A percentile compares a stretch with the other conserved stretches of the same genome.
These are phyloP conservation scores for Delphinus delphis DNA, from an alignment of 2,113 vertebrate genomes.

Conservation along the genomic window DNA sequence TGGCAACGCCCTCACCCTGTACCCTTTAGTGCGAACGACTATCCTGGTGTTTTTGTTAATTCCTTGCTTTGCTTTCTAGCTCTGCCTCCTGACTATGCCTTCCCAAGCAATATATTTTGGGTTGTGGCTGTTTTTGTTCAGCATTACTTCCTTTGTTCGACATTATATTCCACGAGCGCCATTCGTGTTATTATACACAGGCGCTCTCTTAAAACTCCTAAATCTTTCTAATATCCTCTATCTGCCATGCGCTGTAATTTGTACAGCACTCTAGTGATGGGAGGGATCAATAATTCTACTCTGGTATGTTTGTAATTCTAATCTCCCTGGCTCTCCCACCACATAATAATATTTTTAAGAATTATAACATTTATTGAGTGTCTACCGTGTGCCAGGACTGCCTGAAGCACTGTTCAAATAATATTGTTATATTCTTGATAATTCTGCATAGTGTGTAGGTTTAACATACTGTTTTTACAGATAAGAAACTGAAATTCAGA, in stretches of 20 bases:
- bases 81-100: neutral
- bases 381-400: neutral
- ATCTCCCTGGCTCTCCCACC: neutral
- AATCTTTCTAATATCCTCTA: neutral
- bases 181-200: neutral
- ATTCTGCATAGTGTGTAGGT: neutral
- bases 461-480: neutral
- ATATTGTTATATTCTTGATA: neutral
- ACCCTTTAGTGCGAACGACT: neutral
- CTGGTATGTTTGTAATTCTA: neutral
- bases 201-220: neutral
- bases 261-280: neutral
- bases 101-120: neutral
- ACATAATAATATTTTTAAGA: neutral
- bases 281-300: neutral
- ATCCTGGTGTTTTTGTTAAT: neutral
- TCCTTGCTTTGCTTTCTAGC: neutral
- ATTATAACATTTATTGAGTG: neutral
- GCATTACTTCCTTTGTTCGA: neutral
- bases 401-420: neutral
- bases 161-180: neutral
- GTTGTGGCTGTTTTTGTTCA: neutral
- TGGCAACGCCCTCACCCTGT: fast-evolving
- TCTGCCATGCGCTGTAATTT: neutral
- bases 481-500: conserved; percentile 35